Conservation (phyloP, 2,888 invertebrate genomes). For the Diadegma fenestrale region DNA sequence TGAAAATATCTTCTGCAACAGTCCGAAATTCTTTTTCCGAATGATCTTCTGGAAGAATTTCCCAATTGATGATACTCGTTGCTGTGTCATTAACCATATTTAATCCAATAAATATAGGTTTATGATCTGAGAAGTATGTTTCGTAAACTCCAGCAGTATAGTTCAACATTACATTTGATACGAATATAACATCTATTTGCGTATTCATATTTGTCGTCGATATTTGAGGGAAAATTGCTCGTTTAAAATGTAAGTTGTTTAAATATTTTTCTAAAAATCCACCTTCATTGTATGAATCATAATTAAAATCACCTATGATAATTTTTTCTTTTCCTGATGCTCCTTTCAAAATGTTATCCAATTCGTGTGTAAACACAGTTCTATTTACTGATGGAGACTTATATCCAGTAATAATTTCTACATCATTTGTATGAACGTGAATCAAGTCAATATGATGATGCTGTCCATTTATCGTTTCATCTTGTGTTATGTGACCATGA, state of each 20-base stretch:
- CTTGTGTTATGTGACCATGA: too few species aligned
- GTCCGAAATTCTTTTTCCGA: slow-evolving; percentile 3
- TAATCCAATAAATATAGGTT: too few species aligned
- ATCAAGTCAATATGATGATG: too few species aligned
- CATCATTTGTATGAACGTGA: slow-evolving; percentile 7
- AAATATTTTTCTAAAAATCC: slow-evolving; percentile 50
- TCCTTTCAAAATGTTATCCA: slow-evolving; percentile 19
- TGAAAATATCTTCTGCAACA: background rate
- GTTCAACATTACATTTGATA: slow-evolving; percentile 28
- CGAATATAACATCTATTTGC: slow-evolving; percentile 63
- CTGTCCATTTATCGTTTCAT: too few species aligned
- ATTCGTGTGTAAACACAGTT: slow-evolving; percentile 17
- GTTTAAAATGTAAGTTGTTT: slow-evolving; percentile 35
- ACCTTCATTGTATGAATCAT: slow-evolving; percentile 39
- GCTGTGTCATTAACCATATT: too few species aligned
- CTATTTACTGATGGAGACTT: slow-evolving; percentile 52
- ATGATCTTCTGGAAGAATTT: slow-evolving; percentile 8
- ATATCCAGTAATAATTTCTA: slow-evolving; percentile 56
- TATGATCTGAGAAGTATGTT: slow-evolving; percentile 49
- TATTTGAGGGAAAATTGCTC: slow-evolving; percentile 36
- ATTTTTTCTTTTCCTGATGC: slow-evolving; percentile 1
- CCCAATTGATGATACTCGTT: background rate
- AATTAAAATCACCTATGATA: slow-evolving; percentile 51
- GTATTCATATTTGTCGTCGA: slow-evolving; percentile 61
- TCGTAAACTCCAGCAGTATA: slow-evolving; percentile 51